Conservation (phyloP, 2,797 vertebrate genomes). For the Chaenodraco wilsoni region DNA sequence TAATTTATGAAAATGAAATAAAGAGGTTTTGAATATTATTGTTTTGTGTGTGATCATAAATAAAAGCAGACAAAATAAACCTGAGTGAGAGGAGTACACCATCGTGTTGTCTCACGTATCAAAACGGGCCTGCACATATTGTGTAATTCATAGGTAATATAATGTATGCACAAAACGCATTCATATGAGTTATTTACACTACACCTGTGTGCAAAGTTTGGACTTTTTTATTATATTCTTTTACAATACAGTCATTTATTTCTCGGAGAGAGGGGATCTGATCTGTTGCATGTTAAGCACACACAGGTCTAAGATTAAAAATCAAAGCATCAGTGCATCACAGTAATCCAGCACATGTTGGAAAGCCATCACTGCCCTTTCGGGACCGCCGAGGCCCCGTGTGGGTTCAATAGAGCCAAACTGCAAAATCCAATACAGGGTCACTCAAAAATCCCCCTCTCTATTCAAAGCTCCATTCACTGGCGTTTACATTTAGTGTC, state of each 20-base stretch:
- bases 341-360: slow-evolving; percentile 69
- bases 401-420: slow-evolving; percentile 76
- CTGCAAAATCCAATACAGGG: slow-evolving; percentile 75
- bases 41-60: slow-evolving; percentile 5
- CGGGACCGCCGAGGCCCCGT: slow-evolving; percentile 72
- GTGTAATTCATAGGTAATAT: background rate
- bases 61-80: slow-evolving; percentile 24
- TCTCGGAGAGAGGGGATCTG: slow-evolving; percentile 21
- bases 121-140: slow-evolving; percentile 23
- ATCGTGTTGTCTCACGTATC: slow-evolving; percentile 10
- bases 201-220: background rate
- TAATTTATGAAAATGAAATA: slow-evolving; percentile 13
- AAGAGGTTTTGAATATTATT: slow-evolving; percentile 4
- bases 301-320: slow-evolving; percentile 51
- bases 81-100: slow-evolving; percentile 6
- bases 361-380: slow-evolving; percentile 74
- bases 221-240: slow-evolving; percentile 7
- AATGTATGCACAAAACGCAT: slow-evolving; percentile 15
- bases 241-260: slow-evolving; percentile 6
- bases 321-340: slow-evolving; percentile 60
- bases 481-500: slow-evolving; percentile 71
- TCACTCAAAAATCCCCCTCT: slow-evolving; percentile 66
- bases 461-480: slow-evolving; percentile 71
- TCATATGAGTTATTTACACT: slow-evolving; percentile 20
- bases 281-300: slow-evolving; percentile 47